Percentiles rank a stretch among this genome's conserved stretches.
Evolutionary conservation across 2,888 invertebrate species (phyloP).

Genomic region (Volucella zonaria): DNA sequence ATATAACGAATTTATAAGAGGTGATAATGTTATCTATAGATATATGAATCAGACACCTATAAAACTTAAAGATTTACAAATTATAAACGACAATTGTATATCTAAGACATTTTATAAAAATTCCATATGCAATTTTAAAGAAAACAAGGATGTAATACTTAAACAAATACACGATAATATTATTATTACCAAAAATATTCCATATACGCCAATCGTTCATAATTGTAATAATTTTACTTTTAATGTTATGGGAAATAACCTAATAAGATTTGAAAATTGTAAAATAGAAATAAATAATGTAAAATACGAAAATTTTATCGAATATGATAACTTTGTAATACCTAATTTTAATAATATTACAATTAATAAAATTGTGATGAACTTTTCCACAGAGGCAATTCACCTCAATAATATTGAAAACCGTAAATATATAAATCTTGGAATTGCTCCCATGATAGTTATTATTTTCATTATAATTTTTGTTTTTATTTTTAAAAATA

Average conservation of each 20-base stretch:
- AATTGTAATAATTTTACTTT: slow-evolving; percentile 40
- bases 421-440: slow-evolving; percentile 21
- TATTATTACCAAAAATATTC: slow-evolving; percentile 38
- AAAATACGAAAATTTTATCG: slow-evolving; percentile 42
- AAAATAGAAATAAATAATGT: slow-evolving; percentile 33
- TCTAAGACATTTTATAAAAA: slow-evolving; percentile 26
- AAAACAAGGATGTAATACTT: slow-evolving; percentile 20
- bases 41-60: not conserved
- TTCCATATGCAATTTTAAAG: slow-evolving; percentile 26
- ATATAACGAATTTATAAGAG: slow-evolving; percentile 10
- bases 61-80: slow-evolving; percentile 29
- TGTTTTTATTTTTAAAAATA: not conserved
- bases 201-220: slow-evolving; percentile 17
- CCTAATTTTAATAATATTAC: not conserved
- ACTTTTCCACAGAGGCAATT: no score
- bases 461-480: not conserved
- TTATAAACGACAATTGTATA: slow-evolving; percentile 37
- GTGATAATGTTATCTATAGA: slow-evolving; percentile 28
- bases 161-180: slow-evolving; percentile 33
- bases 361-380: no score
- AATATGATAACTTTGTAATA: slow-evolving; percentile 32
- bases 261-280: slow-evolving; percentile 44
- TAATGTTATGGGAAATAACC: slow-evolving; percentile 25
- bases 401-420: slow-evolving; percentile 33
- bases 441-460: not conserved